Base-by-base conservation (phyloP, 1,140 invertebrate species). In the Archivesica marissinica region DNA sequence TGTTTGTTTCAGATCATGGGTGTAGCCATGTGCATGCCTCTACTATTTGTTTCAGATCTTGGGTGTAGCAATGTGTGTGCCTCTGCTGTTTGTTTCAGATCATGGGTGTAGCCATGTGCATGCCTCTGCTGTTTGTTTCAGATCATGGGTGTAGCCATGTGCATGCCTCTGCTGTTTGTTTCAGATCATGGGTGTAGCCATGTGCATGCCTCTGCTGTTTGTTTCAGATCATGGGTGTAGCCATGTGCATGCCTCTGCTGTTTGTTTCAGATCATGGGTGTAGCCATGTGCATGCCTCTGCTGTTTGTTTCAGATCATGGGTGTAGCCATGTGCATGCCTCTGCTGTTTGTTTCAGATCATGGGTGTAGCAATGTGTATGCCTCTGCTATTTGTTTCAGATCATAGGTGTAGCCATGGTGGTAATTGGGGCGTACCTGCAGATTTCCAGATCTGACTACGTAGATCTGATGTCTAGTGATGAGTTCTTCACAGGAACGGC, bases 361-460 rank as follows among this genome's bases (percentile, higher is more conserved):
- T 13, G 13, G 20, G 20, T 52, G 9, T 11, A 3, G 23, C 17
- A 15, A 52, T 28, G 11, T 15, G 11, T 54, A 28, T 54, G 2
- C 35, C 17, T 25, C 15, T 54, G 15, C 17, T 2, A 23, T 17
- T 28, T 44, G 15, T 94, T 94, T 78, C 94, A 97, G 97, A 92
- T 97, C 77, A 95, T 96, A 87, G 97, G 96, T 88, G 96, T 96
- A 90, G 95, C 96, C 64, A 95, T 97, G 87, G 92, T 97, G 50
- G 96, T 96, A 44, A 95, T 96, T 25, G 97, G 96, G 17, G 94
- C 97, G 0, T 97, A 96, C 96, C 94, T 97, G 75, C 94, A 91
- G 54, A 64, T 96, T 79, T 95, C 95, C 39, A 96, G 97, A 89
- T 95, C 95, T 59, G 96, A 96, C 47, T 97, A 96, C 91, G 95